Percentiles rank a stretch among this genome's conserved stretches.
Evolutionary conservation across 1,140 invertebrate genomes (phyloP).

Genomic region (Conopomorpha cramerella): DNA sequence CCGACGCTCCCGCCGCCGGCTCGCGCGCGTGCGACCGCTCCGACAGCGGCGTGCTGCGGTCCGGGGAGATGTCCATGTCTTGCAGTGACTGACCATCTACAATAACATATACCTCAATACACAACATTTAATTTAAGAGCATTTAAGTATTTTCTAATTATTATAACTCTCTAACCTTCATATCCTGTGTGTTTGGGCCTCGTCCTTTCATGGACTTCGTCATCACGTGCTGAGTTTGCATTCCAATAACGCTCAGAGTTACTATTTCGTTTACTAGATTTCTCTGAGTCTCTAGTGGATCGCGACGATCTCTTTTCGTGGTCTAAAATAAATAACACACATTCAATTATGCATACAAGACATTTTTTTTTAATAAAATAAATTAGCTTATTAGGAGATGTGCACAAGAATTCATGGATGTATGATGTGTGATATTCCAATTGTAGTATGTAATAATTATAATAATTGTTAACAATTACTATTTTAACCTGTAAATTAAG

Average conservation of each 20-base stretch:
- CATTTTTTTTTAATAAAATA: too few relatives aligned
- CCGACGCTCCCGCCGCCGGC: slow-evolving; percentile 11
- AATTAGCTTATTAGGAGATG: too few relatives aligned
- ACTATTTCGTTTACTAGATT: slow-evolving; percentile 37
- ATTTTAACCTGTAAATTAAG: too few relatives aligned
- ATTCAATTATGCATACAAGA: too few relatives aligned
- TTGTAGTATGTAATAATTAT: too few relatives aligned
- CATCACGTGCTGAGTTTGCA: slow-evolving; percentile 19
- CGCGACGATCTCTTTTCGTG: slow-evolving; percentile 43
- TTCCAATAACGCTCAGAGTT: slow-evolving; percentile 40
- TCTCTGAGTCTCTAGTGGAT: slow-evolving; percentile 32
- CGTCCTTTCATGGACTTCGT: slow-evolving; percentile 28
- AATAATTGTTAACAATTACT: too few relatives aligned
- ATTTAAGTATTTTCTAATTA: too few relatives aligned
- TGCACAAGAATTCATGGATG: too few relatives aligned
- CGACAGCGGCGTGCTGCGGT: slow-evolving; percentile 41
- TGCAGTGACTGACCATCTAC: slow-evolving; percentile 40
- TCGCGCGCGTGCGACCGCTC: slow-evolving; percentile 36
- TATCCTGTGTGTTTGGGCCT: slow-evolving; percentile 25
- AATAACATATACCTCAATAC: slow-evolving; percentile 2
- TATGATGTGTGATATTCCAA: too few relatives aligned
- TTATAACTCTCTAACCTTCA: too few relatives aligned
- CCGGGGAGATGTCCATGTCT: slow-evolving; percentile 52
- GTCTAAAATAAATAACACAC: slow-evolving; percentile 17
- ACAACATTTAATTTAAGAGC: neutral